Percentiles rank a stretch among this genome's conserved stretches.
Conservation (phyloP, 2,797 vertebrate genomes). For the Pogoniulus pusillus region DNA sequence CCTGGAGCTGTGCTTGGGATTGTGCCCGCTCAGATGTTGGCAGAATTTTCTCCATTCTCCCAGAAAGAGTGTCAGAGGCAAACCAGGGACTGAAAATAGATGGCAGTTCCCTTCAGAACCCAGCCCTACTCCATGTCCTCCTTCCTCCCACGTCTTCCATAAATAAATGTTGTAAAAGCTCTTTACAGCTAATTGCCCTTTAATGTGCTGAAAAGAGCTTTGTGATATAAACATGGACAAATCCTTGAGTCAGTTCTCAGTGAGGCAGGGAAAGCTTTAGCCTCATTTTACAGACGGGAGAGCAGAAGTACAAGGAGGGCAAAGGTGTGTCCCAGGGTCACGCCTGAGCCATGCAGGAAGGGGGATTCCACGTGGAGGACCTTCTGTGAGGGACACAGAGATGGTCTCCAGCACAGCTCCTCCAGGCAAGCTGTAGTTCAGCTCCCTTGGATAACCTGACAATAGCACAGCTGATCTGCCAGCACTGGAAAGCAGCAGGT, state of each 20-base stretch:
- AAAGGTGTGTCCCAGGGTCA: background rate
- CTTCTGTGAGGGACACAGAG: background rate
- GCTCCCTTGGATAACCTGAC: background rate
- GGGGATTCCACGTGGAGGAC: background rate
- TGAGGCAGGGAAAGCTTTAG: background rate
- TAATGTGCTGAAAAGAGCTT: constrained; percentile 19
- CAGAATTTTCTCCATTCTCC: background rate
- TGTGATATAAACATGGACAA: background rate
- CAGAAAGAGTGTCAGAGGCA: background rate
- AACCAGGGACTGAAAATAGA: background rate
- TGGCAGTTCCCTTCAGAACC: background rate
- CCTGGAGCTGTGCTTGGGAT: too few species aligned
- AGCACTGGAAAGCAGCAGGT: constrained; percentile 36
- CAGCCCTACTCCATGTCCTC: background rate
- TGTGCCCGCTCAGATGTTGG: too few species aligned
- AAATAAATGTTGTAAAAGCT: constrained; percentile 8
- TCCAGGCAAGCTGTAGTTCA: background rate
- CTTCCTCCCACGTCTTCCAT: background rate
- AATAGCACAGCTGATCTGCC: background rate
- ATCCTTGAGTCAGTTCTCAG: background rate
- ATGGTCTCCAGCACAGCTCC: background rate
- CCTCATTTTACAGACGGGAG: background rate
- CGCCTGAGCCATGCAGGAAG: background rate
- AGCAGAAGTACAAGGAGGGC: background rate
- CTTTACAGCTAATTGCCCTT: constrained; percentile 15